Evolutionary conservation across 2,888 invertebrate species (phyloP).

Genomic region (Mechanitis mazaeus): DNA sequence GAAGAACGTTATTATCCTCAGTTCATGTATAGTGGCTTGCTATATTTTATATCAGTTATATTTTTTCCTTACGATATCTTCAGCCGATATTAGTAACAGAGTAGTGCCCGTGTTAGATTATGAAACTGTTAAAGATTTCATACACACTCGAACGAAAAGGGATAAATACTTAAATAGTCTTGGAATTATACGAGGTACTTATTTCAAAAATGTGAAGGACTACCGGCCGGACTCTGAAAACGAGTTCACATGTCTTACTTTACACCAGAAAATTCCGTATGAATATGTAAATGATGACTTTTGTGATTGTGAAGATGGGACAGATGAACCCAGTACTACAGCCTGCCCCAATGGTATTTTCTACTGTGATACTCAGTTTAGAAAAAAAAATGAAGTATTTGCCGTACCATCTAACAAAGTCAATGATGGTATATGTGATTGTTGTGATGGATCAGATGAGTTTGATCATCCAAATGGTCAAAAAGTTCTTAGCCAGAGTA

Average conservation of each 20-base stretch:
- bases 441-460: conserved; percentile 95
- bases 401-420: conserved; percentile 84
- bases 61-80: conserved; percentile 59
- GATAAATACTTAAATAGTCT: conserved; percentile 61
- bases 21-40: conserved; percentile 51
- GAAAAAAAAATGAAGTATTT: conserved; percentile 48
- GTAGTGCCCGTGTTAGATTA: conserved; percentile 49
- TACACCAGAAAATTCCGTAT: conserved; percentile 53
- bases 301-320: conserved; percentile 89
- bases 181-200: conserved; percentile 62
- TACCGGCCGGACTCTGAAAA: conserved; percentile 58
- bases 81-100: conserved; percentile 44
- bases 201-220: conserved; percentile 48
- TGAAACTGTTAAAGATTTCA: conserved; percentile 39
- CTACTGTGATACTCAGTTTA: conserved; percentile 82
- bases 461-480: conserved; percentile 61
- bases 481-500: conserved; percentile 53
- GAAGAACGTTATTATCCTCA: conserved; percentile 58
- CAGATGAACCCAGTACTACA: conserved; percentile 89
- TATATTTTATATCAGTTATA: conserved; percentile 66
- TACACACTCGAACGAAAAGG: conserved; percentile 52
- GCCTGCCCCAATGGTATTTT: conserved; percentile 92
- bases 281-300: conserved; percentile 86
- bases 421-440: conserved; percentile 96
- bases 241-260: conserved; percentile 63